phyloP scores from a whole-genome alignment of 2,888 invertebrate genomes.

The Choreutis nemorana region DNA sequence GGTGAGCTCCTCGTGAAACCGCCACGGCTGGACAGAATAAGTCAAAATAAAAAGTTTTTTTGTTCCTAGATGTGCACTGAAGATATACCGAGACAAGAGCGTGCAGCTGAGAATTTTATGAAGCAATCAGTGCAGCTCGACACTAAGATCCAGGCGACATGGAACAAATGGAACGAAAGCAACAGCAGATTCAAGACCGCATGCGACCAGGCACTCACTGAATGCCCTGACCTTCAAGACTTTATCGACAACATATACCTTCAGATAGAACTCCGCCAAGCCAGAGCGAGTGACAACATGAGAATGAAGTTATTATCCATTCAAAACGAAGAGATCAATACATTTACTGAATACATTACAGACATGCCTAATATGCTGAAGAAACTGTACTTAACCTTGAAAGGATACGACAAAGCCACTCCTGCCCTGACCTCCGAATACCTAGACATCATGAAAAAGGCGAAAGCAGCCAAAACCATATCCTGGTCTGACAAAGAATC shows the following conservation, averaged over 20 bases:
- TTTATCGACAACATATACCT: slow-evolving; percentile 28
- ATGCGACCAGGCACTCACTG: slow-evolving; percentile 27
- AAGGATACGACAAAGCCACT: slow-evolving; percentile 67
- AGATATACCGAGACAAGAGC: slow-evolving; percentile 46
- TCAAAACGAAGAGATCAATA: slow-evolving; percentile 59
- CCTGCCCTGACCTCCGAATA: slow-evolving; percentile 65
- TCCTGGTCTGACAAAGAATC: slow-evolving; percentile 64
- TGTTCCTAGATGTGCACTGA: slow-evolving; percentile 38
- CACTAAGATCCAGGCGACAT: slow-evolving; percentile 30
- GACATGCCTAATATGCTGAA: slow-evolving; percentile 63
- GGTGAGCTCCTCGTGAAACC: neutral
- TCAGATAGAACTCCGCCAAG: slow-evolving; percentile 36
- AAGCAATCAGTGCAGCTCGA: slow-evolving; percentile 37
- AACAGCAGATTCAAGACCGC: slow-evolving; percentile 23
- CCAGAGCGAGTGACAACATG: slow-evolving; percentile 43
- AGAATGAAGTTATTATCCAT: slow-evolving; percentile 35
- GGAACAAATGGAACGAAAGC: slow-evolving; percentile 36
- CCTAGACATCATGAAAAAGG: slow-evolving; percentile 63
- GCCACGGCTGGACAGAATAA: too few species aligned
- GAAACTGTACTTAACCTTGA: slow-evolving; percentile 65
- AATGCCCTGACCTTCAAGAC: slow-evolving; percentile 30
- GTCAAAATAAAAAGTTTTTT: too few species aligned
- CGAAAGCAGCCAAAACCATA: slow-evolving; percentile 67
- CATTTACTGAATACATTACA: slow-evolving; percentile 51
- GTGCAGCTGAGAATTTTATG: slow-evolving; percentile 38